Percentiles rank a stretch among this genome's conserved stretches.
phyloP scores from a whole-genome alignment of 2,113 vertebrate genomes.

The Glaucomys volans region DNA sequence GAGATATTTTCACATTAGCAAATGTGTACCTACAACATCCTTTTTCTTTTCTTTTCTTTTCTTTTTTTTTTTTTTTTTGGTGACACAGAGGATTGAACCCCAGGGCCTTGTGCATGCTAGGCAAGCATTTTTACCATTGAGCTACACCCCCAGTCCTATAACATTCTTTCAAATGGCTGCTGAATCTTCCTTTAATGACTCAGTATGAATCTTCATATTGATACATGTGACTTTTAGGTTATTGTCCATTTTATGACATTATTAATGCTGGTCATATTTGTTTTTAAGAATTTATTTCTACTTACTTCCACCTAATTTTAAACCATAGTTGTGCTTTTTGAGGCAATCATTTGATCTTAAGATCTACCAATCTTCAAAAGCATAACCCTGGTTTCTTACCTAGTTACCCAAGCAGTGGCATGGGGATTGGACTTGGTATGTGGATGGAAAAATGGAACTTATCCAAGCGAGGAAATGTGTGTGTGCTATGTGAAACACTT shows the following conservation, averaged over 20 bases:
- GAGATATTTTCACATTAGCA: background rate
- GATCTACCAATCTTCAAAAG: background rate
- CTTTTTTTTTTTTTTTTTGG: too few relatives aligned
- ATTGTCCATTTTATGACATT: slow-evolving; percentile 17
- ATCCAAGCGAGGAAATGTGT: background rate
- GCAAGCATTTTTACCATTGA: background rate
- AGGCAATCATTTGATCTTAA: background rate
- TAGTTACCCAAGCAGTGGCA: background rate
- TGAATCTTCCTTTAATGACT: background rate
- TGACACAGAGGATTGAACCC: background rate
- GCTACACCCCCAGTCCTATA: background rate
- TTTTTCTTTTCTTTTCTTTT: too few relatives aligned
- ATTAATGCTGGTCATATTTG: background rate
- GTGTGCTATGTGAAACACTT: background rate
- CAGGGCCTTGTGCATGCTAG: background rate
- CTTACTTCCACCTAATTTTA: background rate
- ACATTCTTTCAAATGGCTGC: background rate
- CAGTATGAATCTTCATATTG: background rate
- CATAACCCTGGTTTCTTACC: background rate
- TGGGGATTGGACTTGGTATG: background rate
- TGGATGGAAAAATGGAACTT: background rate
- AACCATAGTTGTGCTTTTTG: background rate
- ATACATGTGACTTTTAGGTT: background rate
- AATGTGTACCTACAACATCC: background rate
- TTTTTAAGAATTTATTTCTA: slow-evolving; percentile 25